A percentile compares a stretch with the other conserved stretches of the same genome.
These are phyloP conservation scores for Eleginops maclovinus DNA, from an alignment of 2,113 vertebrate genomes.

Conservation along the genomic window DNA sequence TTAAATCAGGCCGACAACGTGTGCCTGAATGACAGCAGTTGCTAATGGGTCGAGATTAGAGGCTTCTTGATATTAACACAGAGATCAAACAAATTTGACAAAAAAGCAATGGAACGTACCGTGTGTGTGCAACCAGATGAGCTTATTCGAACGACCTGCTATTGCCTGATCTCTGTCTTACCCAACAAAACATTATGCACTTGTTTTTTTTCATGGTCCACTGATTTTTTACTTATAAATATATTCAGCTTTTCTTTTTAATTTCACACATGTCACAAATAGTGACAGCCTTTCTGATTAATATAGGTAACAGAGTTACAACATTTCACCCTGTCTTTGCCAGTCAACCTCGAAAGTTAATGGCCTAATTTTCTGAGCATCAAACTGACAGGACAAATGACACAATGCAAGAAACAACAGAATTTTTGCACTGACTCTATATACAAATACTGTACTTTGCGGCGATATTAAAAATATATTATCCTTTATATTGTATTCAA, in stretches of 20 bases:
- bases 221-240: neutral
- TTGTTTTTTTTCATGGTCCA: conserved; percentile 4
- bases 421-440: neutral
- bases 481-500: neutral
- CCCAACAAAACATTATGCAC: conserved; percentile 1
- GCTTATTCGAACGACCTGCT: conserved; percentile 35
- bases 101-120: conserved; percentile 42
- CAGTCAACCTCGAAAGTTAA: neutral
- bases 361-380: neutral
- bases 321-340: neutral
- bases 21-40: conserved; percentile 99
- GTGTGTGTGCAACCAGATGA: conserved; percentile 22
- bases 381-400: neutral
- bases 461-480: neutral
- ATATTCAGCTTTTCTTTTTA: neutral
- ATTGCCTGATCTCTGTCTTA: conserved; percentile 28
- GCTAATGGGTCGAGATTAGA: conserved; percentile 98
- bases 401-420: neutral
- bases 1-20: conserved; percentile 99
- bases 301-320: neutral
- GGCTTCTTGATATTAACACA: conserved; percentile 93
- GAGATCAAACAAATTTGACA: conserved; percentile 87
- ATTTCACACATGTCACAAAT: conserved; percentile 4
- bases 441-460: neutral
- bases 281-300: neutral